phyloP scores from a whole-genome alignment of 92 coral and sea anemone genomes.

The Porites evermanni region DNA sequence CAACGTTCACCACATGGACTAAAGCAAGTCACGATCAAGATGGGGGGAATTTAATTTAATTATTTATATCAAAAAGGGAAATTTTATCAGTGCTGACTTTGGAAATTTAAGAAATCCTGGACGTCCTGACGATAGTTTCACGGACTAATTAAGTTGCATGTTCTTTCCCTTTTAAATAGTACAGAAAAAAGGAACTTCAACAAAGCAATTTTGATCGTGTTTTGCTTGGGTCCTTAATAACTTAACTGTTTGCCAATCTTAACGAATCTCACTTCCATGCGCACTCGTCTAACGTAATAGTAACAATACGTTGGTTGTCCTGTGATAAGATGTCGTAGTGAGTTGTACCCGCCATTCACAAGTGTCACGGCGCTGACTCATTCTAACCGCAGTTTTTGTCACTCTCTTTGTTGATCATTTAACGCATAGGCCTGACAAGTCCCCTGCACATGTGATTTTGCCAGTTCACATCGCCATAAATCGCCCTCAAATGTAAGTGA shows the following conservation, averaged over 20 bases:
- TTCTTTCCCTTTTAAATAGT: background rate
- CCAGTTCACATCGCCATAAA: slow-evolving; percentile 33
- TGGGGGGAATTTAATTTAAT: too few species aligned
- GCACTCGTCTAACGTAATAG: slow-evolving; percentile 9
- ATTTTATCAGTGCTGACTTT: too few species aligned
- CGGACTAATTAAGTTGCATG: background rate
- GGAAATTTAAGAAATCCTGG: too few species aligned
- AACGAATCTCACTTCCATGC: slow-evolving; percentile 52
- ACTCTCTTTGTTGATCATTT: slow-evolving; percentile 23
- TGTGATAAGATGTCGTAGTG: background rate
- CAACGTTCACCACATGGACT: background rate
- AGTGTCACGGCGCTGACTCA: background rate
- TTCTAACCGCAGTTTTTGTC: slow-evolving; percentile 27
- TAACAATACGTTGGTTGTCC: background rate
- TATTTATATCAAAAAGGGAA: too few species aligned
- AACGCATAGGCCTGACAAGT: slow-evolving; percentile 44
- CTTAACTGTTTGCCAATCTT: background rate
- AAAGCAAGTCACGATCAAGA: background rate
- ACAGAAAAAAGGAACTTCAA: background rate
- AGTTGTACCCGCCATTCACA: background rate
- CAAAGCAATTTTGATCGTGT: background rate
- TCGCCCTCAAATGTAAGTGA: slow-evolving; percentile 32
- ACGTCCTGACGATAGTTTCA: too few species aligned
- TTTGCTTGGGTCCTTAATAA: slow-evolving; percentile 6
- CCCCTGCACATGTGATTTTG: slow-evolving; percentile 19